These are phyloP conservation scores for Pseudolaguvia tuberculata DNA, from an alignment of 2,113 vertebrate genomes.

Conservation along the genomic window DNA sequence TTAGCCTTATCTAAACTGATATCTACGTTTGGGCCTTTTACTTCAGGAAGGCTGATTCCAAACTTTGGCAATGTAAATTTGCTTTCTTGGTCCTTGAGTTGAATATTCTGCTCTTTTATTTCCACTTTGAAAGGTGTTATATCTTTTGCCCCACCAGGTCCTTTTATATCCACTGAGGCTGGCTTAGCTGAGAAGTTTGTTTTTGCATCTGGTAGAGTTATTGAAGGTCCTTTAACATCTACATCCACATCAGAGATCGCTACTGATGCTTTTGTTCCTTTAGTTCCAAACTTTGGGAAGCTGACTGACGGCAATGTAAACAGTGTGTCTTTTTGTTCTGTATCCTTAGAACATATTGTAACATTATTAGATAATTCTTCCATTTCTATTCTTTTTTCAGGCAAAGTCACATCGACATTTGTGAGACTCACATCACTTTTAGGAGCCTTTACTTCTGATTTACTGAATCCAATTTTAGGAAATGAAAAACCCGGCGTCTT, in stretches of 20 bases:
- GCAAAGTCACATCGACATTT: too few species aligned
- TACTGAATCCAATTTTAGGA: slow-evolving; percentile 28
- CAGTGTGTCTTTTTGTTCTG: neutral
- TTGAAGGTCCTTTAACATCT: neutral
- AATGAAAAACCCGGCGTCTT: slow-evolving; percentile 18
- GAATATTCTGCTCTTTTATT: neutral
- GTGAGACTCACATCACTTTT: slow-evolving; percentile 41
- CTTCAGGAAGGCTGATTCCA: slow-evolving; percentile 34
- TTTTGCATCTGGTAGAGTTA: slow-evolving; percentile 11
- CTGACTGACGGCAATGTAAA: slow-evolving; percentile 54
- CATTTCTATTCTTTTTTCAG: too few species aligned
- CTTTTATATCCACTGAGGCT: slow-evolving; percentile 1
- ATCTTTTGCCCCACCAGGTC: neutral
- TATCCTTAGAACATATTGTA: too few species aligned
- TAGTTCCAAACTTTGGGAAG: slow-evolving; percentile 50
- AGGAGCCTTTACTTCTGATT: slow-evolving; percentile 40
- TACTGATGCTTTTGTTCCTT: slow-evolving; percentile 3
- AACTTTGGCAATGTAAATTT: slow-evolving; percentile 46
- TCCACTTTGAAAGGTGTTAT: neutral
- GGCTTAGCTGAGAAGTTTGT: slow-evolving; percentile 7
- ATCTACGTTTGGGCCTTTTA: slow-evolving; percentile 40
- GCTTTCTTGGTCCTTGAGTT: slow-evolving; percentile 11
- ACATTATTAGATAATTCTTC: too few species aligned
- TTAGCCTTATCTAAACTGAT: slow-evolving; percentile 7
- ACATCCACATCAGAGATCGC: neutral